A percentile compares a stretch with the other conserved stretches of the same genome.
phyloP scores from a whole-genome alignment of 2,113 vertebrate species.

The Hemichromis elongatus region DNA sequence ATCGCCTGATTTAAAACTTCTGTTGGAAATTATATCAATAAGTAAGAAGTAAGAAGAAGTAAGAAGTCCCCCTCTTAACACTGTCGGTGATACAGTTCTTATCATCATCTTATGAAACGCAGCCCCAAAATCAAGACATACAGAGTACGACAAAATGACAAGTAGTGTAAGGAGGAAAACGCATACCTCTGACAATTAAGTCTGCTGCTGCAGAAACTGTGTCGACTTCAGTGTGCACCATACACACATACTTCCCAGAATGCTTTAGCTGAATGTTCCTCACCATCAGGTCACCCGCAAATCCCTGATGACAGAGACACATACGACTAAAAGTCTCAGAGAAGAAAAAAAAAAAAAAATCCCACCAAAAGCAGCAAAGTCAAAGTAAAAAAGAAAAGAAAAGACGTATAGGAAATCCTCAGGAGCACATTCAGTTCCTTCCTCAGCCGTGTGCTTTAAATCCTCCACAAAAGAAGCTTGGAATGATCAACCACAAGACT shows the following conservation, averaged over 20 bases:
- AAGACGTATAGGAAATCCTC: neutral
- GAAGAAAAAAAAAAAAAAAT: neutral
- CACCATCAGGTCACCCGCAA: constrained; percentile 87
- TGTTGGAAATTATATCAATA: neutral
- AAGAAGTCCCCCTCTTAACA: neutral
- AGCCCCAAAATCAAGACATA: neutral
- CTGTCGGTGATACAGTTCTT: neutral
- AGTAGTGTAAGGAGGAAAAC: neutral
- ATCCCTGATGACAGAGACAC: constrained; percentile 70
- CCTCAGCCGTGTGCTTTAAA: neutral
- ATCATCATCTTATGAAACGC: neutral
- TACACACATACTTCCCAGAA: constrained; percentile 85
- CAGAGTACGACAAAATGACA: neutral
- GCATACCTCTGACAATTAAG: constrained; percentile 84
- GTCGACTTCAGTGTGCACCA: constrained; percentile 83
- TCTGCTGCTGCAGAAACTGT: constrained; percentile 80
- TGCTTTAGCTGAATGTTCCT: constrained; percentile 86
- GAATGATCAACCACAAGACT: neutral
- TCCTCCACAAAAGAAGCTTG: neutral
- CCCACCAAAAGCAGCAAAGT: neutral
- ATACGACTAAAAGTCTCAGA: neutral
- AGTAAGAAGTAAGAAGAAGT: too few species aligned
- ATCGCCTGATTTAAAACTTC: neutral
- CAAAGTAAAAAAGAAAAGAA: neutral
- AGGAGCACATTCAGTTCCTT: neutral